Base-by-base conservation (phyloP, 2,888 invertebrate genomes). In the Dicyrtoma fusca region DNA sequence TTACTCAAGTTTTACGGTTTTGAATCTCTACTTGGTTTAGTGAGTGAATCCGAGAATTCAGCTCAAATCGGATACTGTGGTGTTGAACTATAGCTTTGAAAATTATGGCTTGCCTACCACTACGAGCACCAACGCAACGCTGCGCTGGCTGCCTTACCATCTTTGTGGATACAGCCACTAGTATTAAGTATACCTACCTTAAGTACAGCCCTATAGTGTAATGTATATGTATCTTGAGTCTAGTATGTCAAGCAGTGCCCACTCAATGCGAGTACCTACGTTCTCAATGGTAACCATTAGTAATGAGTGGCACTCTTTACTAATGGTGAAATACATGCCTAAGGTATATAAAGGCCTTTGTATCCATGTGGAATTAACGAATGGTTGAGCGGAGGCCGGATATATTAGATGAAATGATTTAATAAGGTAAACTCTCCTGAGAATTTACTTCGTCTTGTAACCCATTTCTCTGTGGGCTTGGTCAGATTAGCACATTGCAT, bases 341-440 rank as follows among this genome's bases (percentile, higher is more conserved):
- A n/a, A n/a, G n/a, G n/a, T n/a, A n/a, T n/a, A n/a, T n/a, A n/a
- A n/a, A n/a, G n/a, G n/a, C n/a, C n/a, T n/a, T n/a, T 26, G n/a
- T 26, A 2, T 26, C 26, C 34, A 34, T 26, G 59, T 25, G 63
- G 65, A 53, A 53, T 51, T 65, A 65, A 51, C 53, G 51, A 53
- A 34, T 66, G 66, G 53, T 42, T 53, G 53, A 66, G 53, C 42
- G 19, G 57, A 26, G 64, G 65, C 57, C 57, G 57, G 55, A 57
- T 62, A 68, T 59, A 72, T 68, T 72, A 69, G 62, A 68, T 68
- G 63, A 69, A 72, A 72, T 72, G 72, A 72, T 72, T 72, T 72
- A 72, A 72, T 72, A 72, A 72, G 68, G 72, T 53, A 19, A 49
- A 69, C 45, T 72, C 68, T 62, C 72, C n/a, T 1, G 53, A 62